Percentiles rank a stretch among this genome's conserved stretches.
Evolutionary conservation across 2,113 vertebrate genomes (phyloP).

Genomic region (Nannobrachium achirus): DNA sequence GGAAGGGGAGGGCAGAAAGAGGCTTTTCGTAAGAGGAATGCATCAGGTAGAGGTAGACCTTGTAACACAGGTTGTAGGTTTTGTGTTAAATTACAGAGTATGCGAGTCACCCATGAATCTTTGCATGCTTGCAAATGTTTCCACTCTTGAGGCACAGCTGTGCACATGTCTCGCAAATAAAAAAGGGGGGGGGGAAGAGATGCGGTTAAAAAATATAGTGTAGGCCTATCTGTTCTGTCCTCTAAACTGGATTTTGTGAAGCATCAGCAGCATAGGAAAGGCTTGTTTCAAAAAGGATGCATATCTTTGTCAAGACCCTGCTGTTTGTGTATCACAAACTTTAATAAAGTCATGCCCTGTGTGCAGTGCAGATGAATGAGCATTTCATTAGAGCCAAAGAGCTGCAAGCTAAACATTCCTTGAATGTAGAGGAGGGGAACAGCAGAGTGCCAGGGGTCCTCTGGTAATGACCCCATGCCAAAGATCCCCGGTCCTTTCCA

Average conservation of each 20-base stretch:
- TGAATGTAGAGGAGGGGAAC: slow-evolving; percentile 68
- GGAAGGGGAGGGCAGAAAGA: no score
- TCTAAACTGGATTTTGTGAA: slow-evolving; percentile 25
- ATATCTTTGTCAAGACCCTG: slow-evolving; percentile 50
- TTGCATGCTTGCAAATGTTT: slow-evolving; percentile 64
- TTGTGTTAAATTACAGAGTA: slow-evolving; percentile 54
- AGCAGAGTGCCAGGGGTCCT: slow-evolving; percentile 65
- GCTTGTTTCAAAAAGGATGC: slow-evolving; percentile 30
- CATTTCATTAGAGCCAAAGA: slow-evolving; percentile 54
- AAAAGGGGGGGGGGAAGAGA: slow-evolving; percentile 14
- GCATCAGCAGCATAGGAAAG: slow-evolving; percentile 36
- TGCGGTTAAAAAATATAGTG: slow-evolving; percentile 24
- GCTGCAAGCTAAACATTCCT: slow-evolving; percentile 61
- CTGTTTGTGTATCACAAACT: slow-evolving; percentile 42
- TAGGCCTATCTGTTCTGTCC: slow-evolving; percentile 45
- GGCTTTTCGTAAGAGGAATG: not conserved
- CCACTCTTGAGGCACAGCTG: slow-evolving; percentile 68
- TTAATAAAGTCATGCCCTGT: slow-evolving; percentile 53
- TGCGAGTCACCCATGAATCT: slow-evolving; percentile 38
- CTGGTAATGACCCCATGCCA: slow-evolving; percentile 68
- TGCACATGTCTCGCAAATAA: slow-evolving; percentile 68
- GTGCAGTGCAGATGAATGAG: slow-evolving; percentile 63
- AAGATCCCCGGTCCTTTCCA: slow-evolving; percentile 54
- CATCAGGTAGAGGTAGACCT: slow-evolving; percentile 4
- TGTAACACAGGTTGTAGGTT: slow-evolving; percentile 30